These are phyloP conservation scores for Erethizon dorsatum DNA, from an alignment of 2,797 vertebrate species.

Conservation along the genomic window DNA sequence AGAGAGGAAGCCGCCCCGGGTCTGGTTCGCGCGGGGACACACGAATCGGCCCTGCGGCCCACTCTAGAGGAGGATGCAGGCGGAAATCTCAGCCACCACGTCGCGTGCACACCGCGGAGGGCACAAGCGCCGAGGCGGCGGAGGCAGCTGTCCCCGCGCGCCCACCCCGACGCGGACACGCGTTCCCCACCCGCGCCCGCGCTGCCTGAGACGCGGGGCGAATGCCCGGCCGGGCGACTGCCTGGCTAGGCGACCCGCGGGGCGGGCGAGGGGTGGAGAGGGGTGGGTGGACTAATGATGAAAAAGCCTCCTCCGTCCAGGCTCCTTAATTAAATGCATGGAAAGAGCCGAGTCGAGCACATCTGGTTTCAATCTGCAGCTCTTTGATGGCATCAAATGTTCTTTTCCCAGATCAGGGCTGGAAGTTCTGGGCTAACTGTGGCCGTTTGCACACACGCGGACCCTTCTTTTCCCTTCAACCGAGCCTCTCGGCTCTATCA, in stretches of 20 bases:
- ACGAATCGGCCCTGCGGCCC: neutral
- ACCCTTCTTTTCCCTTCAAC: slow-evolving; percentile 84
- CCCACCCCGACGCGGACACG: neutral
- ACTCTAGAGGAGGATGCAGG: accelerated
- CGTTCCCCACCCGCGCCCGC: neutral
- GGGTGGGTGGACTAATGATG: slow-evolving; percentile 96
- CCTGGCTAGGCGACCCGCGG: slow-evolving; percentile 64
- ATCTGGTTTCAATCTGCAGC: slow-evolving; percentile 98
- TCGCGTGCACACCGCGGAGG: neutral
- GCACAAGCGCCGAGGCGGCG: neutral
- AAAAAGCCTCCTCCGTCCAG: slow-evolving; percentile 95
- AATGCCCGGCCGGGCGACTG: slow-evolving; percentile 74
- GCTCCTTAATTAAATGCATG: slow-evolving; percentile 99
- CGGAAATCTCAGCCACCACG: neutral
- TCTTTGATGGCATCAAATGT: slow-evolving; percentile 99
- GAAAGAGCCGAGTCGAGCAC: slow-evolving; percentile 94
- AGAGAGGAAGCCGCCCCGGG: neutral
- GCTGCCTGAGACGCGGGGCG: neutral
- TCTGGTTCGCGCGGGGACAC: neutral
- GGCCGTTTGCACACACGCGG: slow-evolving; percentile 90
- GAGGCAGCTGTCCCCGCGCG: neutral
- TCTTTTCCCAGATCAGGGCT: slow-evolving; percentile 97
- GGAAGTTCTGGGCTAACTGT: slow-evolving; percentile 95
- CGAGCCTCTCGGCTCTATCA: slow-evolving; percentile 42
- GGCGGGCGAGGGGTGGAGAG: slow-evolving; percentile 87